These are phyloP conservation scores for Actinia tenebrosa DNA, from an alignment of 64 coral and sea anemone species.

Conservation along the genomic window DNA sequence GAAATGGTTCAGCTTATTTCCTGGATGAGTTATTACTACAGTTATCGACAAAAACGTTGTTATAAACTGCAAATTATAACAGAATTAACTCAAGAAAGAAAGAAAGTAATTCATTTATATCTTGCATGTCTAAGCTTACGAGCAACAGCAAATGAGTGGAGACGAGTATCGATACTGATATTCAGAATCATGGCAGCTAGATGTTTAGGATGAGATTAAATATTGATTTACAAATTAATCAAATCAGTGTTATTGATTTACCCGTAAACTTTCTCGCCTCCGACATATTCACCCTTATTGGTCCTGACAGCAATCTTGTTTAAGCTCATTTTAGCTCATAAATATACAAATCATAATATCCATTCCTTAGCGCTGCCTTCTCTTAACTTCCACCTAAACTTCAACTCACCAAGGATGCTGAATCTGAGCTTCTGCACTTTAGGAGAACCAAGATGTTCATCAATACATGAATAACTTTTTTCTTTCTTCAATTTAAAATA, in stretches of 20 bases:
- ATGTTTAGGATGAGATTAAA: neutral
- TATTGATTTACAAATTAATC: neutral
- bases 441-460: neutral
- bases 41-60: neutral
- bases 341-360: neutral
- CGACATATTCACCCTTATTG: conserved; percentile 78
- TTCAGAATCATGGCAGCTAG: neutral
- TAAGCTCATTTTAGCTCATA: conserved; percentile 48
- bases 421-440: neutral
- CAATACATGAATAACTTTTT: neutral
- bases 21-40: neutral
- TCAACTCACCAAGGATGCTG: neutral
- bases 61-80: neutral
- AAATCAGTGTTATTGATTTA: neutral
- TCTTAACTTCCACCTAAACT: neutral
- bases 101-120: neutral
- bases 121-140: neutral
- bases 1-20: neutral
- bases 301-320: conserved; percentile 68
- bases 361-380: neutral
- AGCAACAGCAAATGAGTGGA: neutral
- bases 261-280: conserved; percentile 75
- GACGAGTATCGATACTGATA: too few species aligned
- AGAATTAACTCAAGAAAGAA: neutral
- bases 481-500: neutral